phyloP scores from a whole-genome alignment of 2,888 invertebrate genomes.

The Entomobrya proxima region DNA sequence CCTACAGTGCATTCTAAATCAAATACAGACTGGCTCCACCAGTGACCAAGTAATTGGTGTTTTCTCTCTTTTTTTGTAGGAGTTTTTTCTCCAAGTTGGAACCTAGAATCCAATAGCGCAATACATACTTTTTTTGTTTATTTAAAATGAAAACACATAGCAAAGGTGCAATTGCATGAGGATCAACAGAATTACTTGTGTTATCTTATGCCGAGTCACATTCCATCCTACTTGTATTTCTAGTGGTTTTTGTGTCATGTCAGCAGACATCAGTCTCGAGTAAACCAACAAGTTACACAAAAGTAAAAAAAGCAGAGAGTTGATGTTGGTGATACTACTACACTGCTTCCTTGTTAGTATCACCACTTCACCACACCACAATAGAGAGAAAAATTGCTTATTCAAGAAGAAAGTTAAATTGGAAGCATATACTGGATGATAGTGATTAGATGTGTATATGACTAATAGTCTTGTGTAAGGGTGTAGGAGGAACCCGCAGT shows the following conservation, averaged over 20 bases:
- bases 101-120: too few relatives aligned
- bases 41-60: slow-evolving; percentile 30
- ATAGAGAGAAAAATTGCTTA: slow-evolving; percentile 40
- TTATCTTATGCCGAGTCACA: neutral
- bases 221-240: neutral
- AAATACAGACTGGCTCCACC: slow-evolving; percentile 62
- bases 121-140: neutral
- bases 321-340: neutral
- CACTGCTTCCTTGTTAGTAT: slow-evolving; percentile 1
- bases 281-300: slow-evolving; percentile 29
- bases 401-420: slow-evolving; percentile 45
- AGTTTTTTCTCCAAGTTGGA: neutral
- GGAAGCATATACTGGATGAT: neutral
- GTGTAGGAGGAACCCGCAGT: neutral
- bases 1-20: slow-evolving; percentile 23
- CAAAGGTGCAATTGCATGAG: neutral
- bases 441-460: neutral
- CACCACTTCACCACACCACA: neutral
- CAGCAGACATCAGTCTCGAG: neutral
- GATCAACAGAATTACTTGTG: neutral
- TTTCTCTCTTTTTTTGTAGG: neutral
- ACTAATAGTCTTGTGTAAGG: neutral
- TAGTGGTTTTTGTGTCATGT: slow-evolving; percentile 12
- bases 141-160: neutral
- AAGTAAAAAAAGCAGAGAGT: neutral